Base-by-base conservation (phyloP, 2,797 vertebrate genomes). In the Oryzias dopingdopingensis region DNA sequence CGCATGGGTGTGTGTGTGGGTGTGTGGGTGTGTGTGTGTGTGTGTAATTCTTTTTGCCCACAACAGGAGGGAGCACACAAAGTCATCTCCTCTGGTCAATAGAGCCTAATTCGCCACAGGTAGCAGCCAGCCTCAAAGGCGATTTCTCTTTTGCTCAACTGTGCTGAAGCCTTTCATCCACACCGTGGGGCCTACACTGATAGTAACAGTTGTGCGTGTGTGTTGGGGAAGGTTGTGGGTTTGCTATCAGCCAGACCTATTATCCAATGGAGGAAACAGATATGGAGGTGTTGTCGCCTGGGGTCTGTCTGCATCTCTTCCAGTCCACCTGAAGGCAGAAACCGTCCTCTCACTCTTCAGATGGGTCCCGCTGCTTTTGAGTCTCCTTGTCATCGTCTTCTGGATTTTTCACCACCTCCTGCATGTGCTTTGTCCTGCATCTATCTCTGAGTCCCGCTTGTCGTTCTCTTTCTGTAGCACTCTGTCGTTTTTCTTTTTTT, bases 91-190 rank as follows among this genome's bases (percentile, higher is more conserved):
- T 77, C 78, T 86, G 85, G 85, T 91, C 89, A 90, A 82, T 79
- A 77, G 83, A 88, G 81, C 85, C 87, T 90, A 89, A 88, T 89
- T 88, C 83, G 45, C 86, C 83, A 75, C 84, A 87, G 88, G 87
- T 86, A 80, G 88, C 77, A 70, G 49, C 70, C 77, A 79, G 68
- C 72, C 77, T 88, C 77, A 84, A 85, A 89, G 86, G 68, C 63
- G 61, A 83, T 80, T 85, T 85, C 70, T 71, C 80, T 80, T 84
- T 82, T 86, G 78, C 74, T 77, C 74, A 44, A 73, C 83, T 77
- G 76, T 68, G 78, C 81, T 67, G 74, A 80, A 83, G 85, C 83
- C 81, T 88, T 74, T 84, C 72, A 81, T 85, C 82, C 75, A 80
- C 82, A 84, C 69, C 59, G 53, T 63, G 77, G 78, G 81, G 74